Percentiles rank a stretch among this genome's conserved stretches.
Evolutionary conservation across 2,888 invertebrate genomes (phyloP).

Genomic region (Congeria kusceri): DNA sequence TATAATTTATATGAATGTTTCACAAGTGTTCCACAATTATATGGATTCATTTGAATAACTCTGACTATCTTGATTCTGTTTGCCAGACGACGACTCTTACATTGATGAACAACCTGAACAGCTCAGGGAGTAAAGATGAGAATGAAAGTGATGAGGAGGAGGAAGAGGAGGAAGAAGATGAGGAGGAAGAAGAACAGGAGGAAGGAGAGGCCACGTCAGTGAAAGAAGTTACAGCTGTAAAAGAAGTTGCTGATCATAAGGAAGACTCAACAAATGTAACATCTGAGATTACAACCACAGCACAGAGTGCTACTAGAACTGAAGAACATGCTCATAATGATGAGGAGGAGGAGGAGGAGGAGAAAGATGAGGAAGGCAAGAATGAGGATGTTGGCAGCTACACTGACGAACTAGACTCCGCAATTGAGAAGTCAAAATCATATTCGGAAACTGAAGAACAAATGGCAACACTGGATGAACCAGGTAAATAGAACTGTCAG

Average conservation of each 20-base stretch:
- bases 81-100: conserved; percentile 75
- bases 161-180: conserved; percentile 62
- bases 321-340: conserved; percentile 24
- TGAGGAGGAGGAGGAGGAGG: conserved; percentile 16
- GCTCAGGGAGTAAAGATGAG: conserved; percentile 58
- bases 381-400: conserved; percentile 33
- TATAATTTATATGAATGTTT: no score
- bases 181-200: conserved; percentile 34
- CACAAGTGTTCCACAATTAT: no score
- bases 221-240: conserved; percentile 31
- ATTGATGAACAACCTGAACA: conserved; percentile 57
- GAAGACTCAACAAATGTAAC: conserved; percentile 9
- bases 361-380: conserved; percentile 23
- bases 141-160: conserved; percentile 64
- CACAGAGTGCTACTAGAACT: conserved; percentile 33
- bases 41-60: neutral
- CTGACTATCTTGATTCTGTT: neutral
- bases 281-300: conserved; percentile 21
- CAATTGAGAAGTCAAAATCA: neutral
- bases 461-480: no score
- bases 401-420: conserved; percentile 18
- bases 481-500: no score
- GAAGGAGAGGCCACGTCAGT: no score
- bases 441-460: no score
- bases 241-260: conserved; percentile 19